Evolutionary conservation across 1,140 invertebrate species (phyloP).

Genomic region (Brachionus plicatilis): DNA sequence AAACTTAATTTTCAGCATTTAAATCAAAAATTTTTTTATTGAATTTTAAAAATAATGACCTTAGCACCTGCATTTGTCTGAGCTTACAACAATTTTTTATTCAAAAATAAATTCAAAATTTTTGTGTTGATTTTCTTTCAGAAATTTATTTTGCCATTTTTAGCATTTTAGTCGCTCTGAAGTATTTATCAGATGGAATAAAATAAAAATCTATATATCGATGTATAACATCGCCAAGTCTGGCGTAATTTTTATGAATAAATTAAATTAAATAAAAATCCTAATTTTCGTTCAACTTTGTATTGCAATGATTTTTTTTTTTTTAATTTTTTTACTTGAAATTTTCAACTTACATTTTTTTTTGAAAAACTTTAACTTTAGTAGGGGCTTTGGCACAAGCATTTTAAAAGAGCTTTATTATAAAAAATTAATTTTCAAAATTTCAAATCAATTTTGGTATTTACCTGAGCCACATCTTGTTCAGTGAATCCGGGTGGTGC

Average conservation of each 20-base stretch:
- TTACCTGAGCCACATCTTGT: slow-evolving; percentile 65
- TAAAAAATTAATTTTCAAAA: slow-evolving; percentile 10
- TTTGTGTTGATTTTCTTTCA: no score
- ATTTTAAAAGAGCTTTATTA: slow-evolving; percentile 70
- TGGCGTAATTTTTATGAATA: no score
- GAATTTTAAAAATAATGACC: no score
- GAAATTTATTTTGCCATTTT: not conserved
- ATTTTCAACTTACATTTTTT: slow-evolving; percentile 60
- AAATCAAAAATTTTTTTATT: no score
- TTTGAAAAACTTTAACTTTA: slow-evolving; percentile 82
- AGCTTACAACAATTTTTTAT: no score
- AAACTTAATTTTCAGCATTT: no score
- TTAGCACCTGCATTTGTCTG: no score
- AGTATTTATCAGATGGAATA: not conserved
- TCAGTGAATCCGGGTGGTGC: slow-evolving; percentile 87
- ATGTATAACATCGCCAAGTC: no score
- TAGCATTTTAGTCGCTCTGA: not conserved
- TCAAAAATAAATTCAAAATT: no score
- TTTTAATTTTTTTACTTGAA: not conserved
- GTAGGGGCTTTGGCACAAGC: slow-evolving; percentile 73
- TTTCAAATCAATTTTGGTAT: not conserved
- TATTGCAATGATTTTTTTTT: no score
- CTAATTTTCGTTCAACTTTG: not conserved
- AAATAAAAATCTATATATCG: no score
- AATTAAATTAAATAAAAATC: no score